Evolutionary conservation across 2,113 vertebrate genomes (phyloP).

Genomic region (Callipepla californica): DNA sequence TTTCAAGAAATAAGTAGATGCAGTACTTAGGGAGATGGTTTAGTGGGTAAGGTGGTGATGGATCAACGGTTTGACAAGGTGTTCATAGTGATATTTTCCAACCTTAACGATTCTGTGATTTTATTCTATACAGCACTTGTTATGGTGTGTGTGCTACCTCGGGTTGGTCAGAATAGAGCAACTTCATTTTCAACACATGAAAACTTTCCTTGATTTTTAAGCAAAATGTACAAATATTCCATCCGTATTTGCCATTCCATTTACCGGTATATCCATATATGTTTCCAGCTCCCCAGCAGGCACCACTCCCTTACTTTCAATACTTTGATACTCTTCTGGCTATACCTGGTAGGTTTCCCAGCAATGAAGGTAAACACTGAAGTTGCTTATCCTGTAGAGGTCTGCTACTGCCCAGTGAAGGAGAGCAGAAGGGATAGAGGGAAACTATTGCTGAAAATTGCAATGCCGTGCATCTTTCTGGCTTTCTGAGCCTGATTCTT

Average conservation of each 20-base stretch:
- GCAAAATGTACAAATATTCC: not conserved
- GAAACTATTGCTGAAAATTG: rapidly evolving
- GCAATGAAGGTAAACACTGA: not conserved
- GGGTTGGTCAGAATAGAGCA: not conserved
- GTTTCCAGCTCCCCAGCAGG: not conserved
- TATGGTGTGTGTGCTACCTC: not conserved
- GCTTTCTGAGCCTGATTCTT: not conserved
- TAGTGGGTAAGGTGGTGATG: too few species aligned
- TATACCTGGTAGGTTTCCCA: not conserved
- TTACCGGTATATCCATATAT: not conserved
- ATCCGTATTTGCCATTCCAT: not conserved
- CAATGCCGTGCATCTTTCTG: not conserved
- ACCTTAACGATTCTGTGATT: too few species aligned
- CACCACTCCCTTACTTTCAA: not conserved
- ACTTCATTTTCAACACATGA: not conserved
- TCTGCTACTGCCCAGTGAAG: not conserved
- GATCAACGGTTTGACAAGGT: too few species aligned
- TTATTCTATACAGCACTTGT: not conserved
- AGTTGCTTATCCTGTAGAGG: not conserved
- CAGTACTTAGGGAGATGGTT: too few species aligned
- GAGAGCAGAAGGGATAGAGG: not conserved
- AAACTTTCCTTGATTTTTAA: not conserved
- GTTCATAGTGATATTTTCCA: too few species aligned
- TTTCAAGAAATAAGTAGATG: too few species aligned
- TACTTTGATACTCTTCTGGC: not conserved